phyloP scores from a whole-genome alignment of 2,888 invertebrate species.

The Drosophila anomalata region DNA sequence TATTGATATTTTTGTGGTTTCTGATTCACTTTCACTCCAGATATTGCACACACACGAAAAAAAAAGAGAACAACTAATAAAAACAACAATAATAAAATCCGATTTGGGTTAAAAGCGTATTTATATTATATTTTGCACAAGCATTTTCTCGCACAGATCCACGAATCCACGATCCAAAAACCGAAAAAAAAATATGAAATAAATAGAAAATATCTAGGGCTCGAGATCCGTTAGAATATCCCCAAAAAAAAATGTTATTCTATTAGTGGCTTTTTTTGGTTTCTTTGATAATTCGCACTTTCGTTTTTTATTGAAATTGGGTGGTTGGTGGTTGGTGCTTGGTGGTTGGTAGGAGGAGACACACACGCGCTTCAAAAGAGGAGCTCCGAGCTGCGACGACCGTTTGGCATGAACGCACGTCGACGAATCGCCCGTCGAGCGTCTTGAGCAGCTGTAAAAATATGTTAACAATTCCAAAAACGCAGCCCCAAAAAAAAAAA shows the following conservation, averaged over 20 bases:
- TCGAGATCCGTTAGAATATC: slow-evolving; percentile 63
- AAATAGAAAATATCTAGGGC: slow-evolving; percentile 3
- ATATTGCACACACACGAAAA: slow-evolving; percentile 35
- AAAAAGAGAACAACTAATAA: slow-evolving; percentile 38
- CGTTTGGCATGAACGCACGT: slow-evolving; percentile 80
- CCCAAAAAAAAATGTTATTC: slow-evolving; percentile 15
- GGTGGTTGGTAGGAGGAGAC: background rate
- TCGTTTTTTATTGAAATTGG: slow-evolving; percentile 32
- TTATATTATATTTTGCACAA: slow-evolving; percentile 33
- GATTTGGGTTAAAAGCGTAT: slow-evolving; percentile 53
- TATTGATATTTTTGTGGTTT: background rate
- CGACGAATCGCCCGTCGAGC: slow-evolving; percentile 82
- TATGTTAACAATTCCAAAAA: slow-evolving; percentile 80
- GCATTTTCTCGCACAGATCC: slow-evolving; percentile 60
- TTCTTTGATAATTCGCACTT: slow-evolving; percentile 44
- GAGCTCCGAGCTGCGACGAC: slow-evolving; percentile 74
- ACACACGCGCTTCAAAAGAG: slow-evolving; percentile 40
- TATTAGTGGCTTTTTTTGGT: slow-evolving; percentile 23
- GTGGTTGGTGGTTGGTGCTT: no score
- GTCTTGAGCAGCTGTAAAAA: slow-evolving; percentile 81
- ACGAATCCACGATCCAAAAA: slow-evolving; percentile 18
- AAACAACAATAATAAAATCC: slow-evolving; percentile 36
- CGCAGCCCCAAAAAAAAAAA: slow-evolving; percentile 63
- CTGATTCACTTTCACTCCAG: slow-evolving; percentile 69
- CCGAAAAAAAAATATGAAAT: slow-evolving; percentile 8